Base-by-base conservation (phyloP, 2,113 vertebrate genomes). In the Vidua macroura region DNA sequence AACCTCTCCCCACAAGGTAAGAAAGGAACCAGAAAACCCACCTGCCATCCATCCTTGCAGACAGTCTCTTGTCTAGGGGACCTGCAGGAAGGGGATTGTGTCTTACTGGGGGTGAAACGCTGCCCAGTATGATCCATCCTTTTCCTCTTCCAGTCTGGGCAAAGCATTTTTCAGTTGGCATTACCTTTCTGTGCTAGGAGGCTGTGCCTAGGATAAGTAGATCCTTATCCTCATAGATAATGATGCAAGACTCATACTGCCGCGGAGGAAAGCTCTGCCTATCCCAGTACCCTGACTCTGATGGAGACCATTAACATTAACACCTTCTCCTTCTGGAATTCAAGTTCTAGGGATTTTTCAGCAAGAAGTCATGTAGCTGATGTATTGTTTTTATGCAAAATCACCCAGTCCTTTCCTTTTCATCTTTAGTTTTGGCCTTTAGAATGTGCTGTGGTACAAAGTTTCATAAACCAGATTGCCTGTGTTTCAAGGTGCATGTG, bases 221-320 rank as follows among this genome's bases (percentile, higher is more conserved):
- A 70, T 77, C 22, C 37, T 56, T 10, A 2, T 31, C 35, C 17
- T 51, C 1, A 1, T 0, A 58, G 43, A 21, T 22, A 75, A 22
- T 52, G 62, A 33, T 13, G 16, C 44, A 62, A 58, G 35, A 83
- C 18, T 43, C 55, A 56, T 17, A 22, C n/a, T 39, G 60, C 56
- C 83, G 43, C 0, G 0, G 31, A 58, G n/a, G 43, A 91, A 56
- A 79, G 46, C 24, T 69, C 64, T 39, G 21, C 35, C 51, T 30
- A 5, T 22, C 15, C 25, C 22, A 39, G 12, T 15, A 33, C 8
- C 7, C 13, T 0, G 0, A 22, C 13, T 79, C 44, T 43, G 55
- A 44, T 14, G 15, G 62, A 70, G 5, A 10, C 31, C 5, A 6
- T 59, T 53, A 77, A 33, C 58, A 88, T 4, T 52, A 75, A 35